Evolutionary conservation across 1,140 invertebrate genomes (phyloP).

Genomic region (Macrocentrus cingulum): DNA sequence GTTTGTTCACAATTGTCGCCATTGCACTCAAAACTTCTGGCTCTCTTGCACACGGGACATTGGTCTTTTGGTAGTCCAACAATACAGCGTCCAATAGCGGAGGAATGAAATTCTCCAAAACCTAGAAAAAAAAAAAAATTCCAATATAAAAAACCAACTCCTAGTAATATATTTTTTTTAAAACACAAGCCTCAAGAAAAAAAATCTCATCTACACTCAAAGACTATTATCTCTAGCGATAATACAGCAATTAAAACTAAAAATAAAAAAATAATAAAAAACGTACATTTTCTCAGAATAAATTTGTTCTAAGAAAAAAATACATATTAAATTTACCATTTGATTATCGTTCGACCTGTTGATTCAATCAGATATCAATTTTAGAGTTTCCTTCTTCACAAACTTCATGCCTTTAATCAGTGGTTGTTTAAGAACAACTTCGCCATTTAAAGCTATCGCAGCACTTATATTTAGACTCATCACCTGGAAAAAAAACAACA

Average conservation of each 20-base stretch:
- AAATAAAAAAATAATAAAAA: not conserved
- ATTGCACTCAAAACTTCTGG: conserved; percentile 97
- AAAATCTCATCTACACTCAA: too few relatives aligned
- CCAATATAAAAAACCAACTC: conserved; percentile 5
- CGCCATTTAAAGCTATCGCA: conserved; percentile 93
- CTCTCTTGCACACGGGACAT: conserved; percentile 92
- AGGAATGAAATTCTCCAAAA: conserved; percentile 97
- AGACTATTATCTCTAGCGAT: not conserved
- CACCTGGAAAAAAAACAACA: conserved; percentile 50
- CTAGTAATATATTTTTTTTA: too few relatives aligned
- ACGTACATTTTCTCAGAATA: too few relatives aligned
- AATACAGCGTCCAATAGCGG: conserved; percentile 95
- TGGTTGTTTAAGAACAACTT: conserved; percentile 94
- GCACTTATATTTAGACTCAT: conserved; percentile 98
- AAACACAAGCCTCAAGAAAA: too few relatives aligned
- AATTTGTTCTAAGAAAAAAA: conserved; percentile 4
- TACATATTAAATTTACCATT: conserved; percentile 63
- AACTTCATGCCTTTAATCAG: conserved; percentile 98
- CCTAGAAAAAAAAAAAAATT: conserved; percentile 51
- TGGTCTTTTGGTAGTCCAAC: conserved; percentile 93
- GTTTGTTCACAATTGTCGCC: conserved; percentile 94
- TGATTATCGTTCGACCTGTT: conserved; percentile 85
- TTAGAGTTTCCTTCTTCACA: conserved; percentile 99
- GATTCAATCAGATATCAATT: conserved; percentile 97
- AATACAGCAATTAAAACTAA: not conserved